Percentiles rank a stretch among this genome's conserved stretches.
These are phyloP conservation scores for Ectemnius continuus DNA, from an alignment of 2,888 invertebrate species.

Conservation along the genomic window DNA sequence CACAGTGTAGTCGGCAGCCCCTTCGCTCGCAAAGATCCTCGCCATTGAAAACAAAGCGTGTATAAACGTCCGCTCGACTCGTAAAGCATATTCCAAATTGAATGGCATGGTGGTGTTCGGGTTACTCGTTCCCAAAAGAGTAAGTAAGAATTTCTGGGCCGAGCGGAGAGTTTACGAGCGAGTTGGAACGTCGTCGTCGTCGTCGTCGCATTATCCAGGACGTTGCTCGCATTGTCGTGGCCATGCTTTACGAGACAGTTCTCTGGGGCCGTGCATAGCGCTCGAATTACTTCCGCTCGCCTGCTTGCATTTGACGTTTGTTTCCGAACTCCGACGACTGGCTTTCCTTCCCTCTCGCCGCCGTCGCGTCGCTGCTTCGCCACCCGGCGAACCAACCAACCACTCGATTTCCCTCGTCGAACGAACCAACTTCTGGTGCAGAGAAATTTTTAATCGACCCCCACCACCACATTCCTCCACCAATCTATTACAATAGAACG, in stretches of 20 bases:
- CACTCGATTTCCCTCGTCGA: too few species aligned
- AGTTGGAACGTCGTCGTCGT: too few species aligned
- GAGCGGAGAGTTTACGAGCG: conserved; percentile 45
- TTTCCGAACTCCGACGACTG: conserved; percentile 59
- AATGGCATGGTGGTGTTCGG: background rate
- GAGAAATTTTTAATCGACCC: too few species aligned
- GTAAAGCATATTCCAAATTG: conserved; percentile 42
- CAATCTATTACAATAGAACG: too few species aligned
- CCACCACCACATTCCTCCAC: too few species aligned
- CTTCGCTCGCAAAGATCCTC: background rate
- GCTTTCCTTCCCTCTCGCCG: background rate
- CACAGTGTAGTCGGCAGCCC: background rate
- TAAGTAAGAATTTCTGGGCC: conserved; percentile 15
- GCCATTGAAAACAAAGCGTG: conserved; percentile 44
- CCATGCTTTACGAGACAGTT: conserved; percentile 58
- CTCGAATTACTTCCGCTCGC: conserved; percentile 73
- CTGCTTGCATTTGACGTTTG: conserved; percentile 70
- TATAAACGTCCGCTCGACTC: conserved; percentile 31
- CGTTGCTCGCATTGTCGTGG: conserved; percentile 62
- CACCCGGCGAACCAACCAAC: too few species aligned
- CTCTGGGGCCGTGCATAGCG: conserved; percentile 57
- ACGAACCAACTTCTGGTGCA: too few species aligned
- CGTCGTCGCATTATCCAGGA: conserved; percentile 64
- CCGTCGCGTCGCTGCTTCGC: too few species aligned
- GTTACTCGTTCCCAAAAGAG: conserved; percentile 23